Evolutionary conservation across 2,888 invertebrate species (phyloP).

Genomic region (Arenicola marina): DNA sequence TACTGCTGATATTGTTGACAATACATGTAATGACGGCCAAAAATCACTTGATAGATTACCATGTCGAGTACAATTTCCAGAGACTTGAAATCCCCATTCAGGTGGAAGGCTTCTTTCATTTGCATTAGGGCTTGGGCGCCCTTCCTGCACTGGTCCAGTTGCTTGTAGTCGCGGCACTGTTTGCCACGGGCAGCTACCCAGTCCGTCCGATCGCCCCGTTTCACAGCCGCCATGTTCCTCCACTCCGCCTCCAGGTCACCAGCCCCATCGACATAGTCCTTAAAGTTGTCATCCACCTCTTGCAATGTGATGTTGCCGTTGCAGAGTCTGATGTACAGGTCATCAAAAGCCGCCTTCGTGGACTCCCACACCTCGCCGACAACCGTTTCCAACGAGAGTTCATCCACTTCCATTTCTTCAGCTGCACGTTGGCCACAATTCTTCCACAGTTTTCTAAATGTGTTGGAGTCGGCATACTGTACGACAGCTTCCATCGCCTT

Average conservation of each 20-base stretch:
- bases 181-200: constrained; percentile 2
- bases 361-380: neutral
- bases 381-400: neutral
- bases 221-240: neutral
- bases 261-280: neutral
- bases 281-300: neutral
- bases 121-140: constrained; percentile 21
- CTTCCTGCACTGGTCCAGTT: constrained; percentile 11
- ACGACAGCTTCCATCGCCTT: neutral
- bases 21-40: neutral
- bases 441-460: constrained; percentile 5
- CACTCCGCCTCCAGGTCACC: constrained; percentile 6
- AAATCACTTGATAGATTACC: constrained; percentile 9
- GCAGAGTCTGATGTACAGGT: neutral
- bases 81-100: constrained; percentile 25
- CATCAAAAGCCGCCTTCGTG: neutral
- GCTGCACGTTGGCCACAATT: neutral
- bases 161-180: constrained; percentile 19
- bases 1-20: too few species aligned
- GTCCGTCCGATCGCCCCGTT: neutral
- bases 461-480: neutral
- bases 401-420: neutral
- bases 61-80: constrained; percentile 13
- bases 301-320: constrained; percentile 7
- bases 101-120: constrained; percentile 17